Percentiles rank a stretch among this genome's conserved stretches.
phyloP scores from a whole-genome alignment of 2,113 vertebrate species.

The Nothobranchius kuhntae region DNA sequence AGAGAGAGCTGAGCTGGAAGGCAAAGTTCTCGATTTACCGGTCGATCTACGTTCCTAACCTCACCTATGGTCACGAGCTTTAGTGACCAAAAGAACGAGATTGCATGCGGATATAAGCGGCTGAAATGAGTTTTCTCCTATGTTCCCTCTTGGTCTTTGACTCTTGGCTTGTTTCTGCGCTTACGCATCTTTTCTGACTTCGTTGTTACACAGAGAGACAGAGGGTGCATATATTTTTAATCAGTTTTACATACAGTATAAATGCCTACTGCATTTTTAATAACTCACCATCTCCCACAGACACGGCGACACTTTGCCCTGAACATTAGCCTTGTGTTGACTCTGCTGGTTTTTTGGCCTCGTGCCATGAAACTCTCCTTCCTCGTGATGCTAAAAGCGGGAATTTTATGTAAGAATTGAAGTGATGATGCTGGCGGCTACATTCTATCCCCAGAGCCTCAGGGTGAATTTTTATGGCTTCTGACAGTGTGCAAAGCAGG shows the following conservation, averaged over 20 bases:
- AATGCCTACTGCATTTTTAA: slow-evolving; percentile 75
- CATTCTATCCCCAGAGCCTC: slow-evolving; percentile 40
- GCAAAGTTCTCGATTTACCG: no score
- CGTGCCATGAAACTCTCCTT: slow-evolving; percentile 22
- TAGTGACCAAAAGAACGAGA: no score
- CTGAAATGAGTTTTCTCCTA: no score
- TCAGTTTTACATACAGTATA: slow-evolving; percentile 72
- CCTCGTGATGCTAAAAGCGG: slow-evolving; percentile 19
- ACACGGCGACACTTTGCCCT: slow-evolving; percentile 48
- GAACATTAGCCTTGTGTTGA: slow-evolving; percentile 12
- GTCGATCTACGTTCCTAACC: no score
- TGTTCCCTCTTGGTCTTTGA: no score
- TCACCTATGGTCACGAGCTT: no score
- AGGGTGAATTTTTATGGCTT: slow-evolving; percentile 52
- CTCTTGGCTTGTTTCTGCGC: slow-evolving; percentile 1
- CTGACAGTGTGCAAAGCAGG: slow-evolving; percentile 48
- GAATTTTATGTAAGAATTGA: slow-evolving; percentile 40
- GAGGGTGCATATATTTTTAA: slow-evolving; percentile 71
- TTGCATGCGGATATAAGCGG: no score
- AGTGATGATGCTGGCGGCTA: slow-evolving; percentile 30
- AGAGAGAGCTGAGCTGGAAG: no score
- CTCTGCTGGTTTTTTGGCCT: slow-evolving; percentile 13
- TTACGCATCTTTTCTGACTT: slow-evolving; percentile 19
- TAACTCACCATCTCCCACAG: slow-evolving; percentile 46
- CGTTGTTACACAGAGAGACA: slow-evolving; percentile 42